A percentile compares a stretch with the other conserved stretches of the same genome.
Evolutionary conservation across 1,140 invertebrate species (phyloP).

Genomic region (Bombus haemorrhoidalis): DNA sequence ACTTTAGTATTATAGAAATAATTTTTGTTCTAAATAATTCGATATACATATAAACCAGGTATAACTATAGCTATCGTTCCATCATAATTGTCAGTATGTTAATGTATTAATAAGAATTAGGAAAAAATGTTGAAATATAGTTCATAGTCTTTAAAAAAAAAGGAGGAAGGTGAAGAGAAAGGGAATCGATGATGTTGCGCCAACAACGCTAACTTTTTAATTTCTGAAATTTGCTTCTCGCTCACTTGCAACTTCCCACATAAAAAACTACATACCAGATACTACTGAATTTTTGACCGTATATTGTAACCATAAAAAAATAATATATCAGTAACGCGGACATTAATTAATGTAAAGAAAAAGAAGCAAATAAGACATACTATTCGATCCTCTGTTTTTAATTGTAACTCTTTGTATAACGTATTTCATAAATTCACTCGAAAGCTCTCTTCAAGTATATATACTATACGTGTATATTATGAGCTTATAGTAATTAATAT

Average conservation of each 20-base stretch:
- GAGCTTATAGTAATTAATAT: constrained; percentile 23
- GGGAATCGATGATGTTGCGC: background rate
- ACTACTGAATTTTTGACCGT: background rate
- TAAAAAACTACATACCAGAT: background rate
- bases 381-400: background rate
- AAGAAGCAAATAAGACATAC: background rate
- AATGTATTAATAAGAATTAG: background rate
- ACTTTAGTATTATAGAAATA: no score
- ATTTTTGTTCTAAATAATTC: background rate
- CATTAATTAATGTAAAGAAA: background rate
- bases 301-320: background rate
- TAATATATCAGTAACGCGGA: background rate
- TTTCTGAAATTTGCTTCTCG: background rate
- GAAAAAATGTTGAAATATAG: background rate
- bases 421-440: background rate
- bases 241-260: background rate
- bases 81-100: background rate
- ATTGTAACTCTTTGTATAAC: constrained; percentile 33
- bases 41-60: no score
- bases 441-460: constrained; percentile 24
- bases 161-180: background rate
- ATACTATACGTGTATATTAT: background rate
- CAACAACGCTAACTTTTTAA: constrained; percentile 14
- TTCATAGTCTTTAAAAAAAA: background rate
- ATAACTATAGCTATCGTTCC: background rate